Conservation (phyloP, 2,888 invertebrate genomes). For the Scelioninae gen. 1 region DNA sequence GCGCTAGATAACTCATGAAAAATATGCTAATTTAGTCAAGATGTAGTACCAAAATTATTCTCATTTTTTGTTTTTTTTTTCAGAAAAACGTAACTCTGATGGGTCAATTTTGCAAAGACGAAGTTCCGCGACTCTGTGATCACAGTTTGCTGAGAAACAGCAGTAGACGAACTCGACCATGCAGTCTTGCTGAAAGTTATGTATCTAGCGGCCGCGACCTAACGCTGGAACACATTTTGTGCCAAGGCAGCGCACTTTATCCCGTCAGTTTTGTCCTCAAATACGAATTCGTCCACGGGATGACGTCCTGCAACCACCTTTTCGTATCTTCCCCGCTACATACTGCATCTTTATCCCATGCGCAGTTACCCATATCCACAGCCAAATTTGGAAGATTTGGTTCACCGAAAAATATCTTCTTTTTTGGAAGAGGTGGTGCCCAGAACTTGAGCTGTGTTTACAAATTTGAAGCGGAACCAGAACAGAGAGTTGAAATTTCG, state of each 20-base stretch:
- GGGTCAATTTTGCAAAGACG: slow-evolving; percentile 91
- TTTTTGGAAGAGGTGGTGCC: slow-evolving; percentile 92
- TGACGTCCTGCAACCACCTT: slow-evolving; percentile 81
- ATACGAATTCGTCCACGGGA: slow-evolving; percentile 91
- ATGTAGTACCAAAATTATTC: neutral
- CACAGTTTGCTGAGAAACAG: slow-evolving; percentile 90
- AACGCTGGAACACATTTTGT: slow-evolving; percentile 90
- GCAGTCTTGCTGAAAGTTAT: slow-evolving; percentile 89
- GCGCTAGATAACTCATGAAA: no score
- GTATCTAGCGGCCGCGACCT: slow-evolving; percentile 90
- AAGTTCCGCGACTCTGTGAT: slow-evolving; percentile 91
- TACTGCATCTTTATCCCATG: slow-evolving; percentile 44
- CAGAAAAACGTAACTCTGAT: slow-evolving; percentile 85
- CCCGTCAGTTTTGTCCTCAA: slow-evolving; percentile 91
- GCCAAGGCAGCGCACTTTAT: slow-evolving; percentile 91
- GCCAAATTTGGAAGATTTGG: slow-evolving; percentile 87
- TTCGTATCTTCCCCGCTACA: slow-evolving; percentile 78
- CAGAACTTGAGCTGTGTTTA: slow-evolving; percentile 90
- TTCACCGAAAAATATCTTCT: slow-evolving; percentile 92
- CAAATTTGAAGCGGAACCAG: slow-evolving; percentile 89
- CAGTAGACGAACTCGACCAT: slow-evolving; percentile 89
- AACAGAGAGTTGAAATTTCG: slow-evolving; percentile 89
- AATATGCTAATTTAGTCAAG: no score
- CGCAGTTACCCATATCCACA: slow-evolving; percentile 59
- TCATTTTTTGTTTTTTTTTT: slow-evolving; percentile 4